Percentiles rank a stretch among this genome's conserved stretches.
phyloP scores from a whole-genome alignment of 2,113 vertebrate species.

The Datnioides undecimradiatus region DNA sequence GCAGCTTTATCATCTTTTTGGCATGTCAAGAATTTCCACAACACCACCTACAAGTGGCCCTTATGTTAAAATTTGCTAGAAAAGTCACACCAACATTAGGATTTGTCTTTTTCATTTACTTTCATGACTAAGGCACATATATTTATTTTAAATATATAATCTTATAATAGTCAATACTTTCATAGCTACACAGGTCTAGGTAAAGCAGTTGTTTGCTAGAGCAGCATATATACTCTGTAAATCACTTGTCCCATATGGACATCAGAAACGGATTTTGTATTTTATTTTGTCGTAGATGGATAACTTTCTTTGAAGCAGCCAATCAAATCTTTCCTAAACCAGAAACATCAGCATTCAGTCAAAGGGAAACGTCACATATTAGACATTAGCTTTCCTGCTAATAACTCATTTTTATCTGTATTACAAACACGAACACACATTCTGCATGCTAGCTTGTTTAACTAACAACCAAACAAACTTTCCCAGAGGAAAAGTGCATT shows the following conservation, averaged over 20 bases:
- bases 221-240: too few species aligned
- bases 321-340: too few species aligned
- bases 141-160: background rate
- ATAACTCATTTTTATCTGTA: too few species aligned
- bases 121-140: background rate
- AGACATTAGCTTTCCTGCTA: background rate
- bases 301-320: too few species aligned
- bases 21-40: constrained; percentile 47
- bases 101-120: constrained; percentile 1
- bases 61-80: background rate
- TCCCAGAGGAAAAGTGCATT: too few species aligned
- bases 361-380: too few species aligned
- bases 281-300: too few species aligned
- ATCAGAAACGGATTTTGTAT: too few species aligned
- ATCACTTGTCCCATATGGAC: too few species aligned
- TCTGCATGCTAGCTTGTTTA: background rate
- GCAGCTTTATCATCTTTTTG: constrained; percentile 32
- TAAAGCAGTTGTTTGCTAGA: too few species aligned
- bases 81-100: background rate
- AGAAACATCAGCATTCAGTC: too few species aligned
- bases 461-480: background rate
- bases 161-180: background rate
- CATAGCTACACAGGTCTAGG: background rate
- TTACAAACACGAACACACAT: background rate
- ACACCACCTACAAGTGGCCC: background rate